These are phyloP conservation scores for Apeira syringaria DNA, from an alignment of 2,888 invertebrate genomes.

Conservation along the genomic window DNA sequence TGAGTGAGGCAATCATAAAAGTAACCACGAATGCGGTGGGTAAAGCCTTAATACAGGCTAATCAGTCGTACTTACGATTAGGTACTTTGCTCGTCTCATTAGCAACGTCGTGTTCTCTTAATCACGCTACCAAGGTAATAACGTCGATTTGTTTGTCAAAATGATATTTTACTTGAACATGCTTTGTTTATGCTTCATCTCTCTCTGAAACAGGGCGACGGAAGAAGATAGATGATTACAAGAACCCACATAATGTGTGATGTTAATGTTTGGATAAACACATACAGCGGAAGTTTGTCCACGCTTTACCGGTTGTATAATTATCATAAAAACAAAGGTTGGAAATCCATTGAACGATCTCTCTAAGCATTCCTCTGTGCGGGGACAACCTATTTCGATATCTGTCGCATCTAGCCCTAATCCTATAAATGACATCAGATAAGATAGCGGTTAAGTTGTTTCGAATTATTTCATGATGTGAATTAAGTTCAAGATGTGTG, in stretches of 20 bases:
- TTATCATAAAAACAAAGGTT: constrained; percentile 81
- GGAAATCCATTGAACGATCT: constrained; percentile 74
- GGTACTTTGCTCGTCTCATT: constrained; percentile 37
- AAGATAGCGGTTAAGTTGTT: constrained; percentile 56
- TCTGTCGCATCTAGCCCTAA: constrained; percentile 77
- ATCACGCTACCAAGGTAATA: constrained; percentile 42
- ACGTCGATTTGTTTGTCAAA: constrained; percentile 49
- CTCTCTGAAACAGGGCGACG: constrained; percentile 22
- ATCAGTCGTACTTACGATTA: constrained; percentile 35
- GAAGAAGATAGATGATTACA: constrained; percentile 35
- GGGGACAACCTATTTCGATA: constrained; percentile 68
- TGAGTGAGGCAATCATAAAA: constrained; percentile 19
- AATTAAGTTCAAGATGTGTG: constrained; percentile 48
- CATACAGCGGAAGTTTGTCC: constrained; percentile 70
- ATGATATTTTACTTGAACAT: constrained; percentile 45
- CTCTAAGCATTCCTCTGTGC: constrained; percentile 59
- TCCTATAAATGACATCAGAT: constrained; percentile 81
- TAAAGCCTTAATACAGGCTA: constrained; percentile 32
- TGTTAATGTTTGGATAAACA: constrained; percentile 56
- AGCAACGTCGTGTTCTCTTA: constrained; percentile 41
- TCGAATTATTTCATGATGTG: constrained; percentile 46
- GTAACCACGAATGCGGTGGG: constrained; percentile 34
- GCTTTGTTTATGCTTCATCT: constrained; percentile 28
- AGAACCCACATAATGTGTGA: constrained; percentile 52
- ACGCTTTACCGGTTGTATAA: constrained; percentile 64